Evolutionary conservation across 2,888 invertebrate species (phyloP), one percentile per base, ranked within the genome.

Genomic region (Tachystola acroxantha): DNA sequence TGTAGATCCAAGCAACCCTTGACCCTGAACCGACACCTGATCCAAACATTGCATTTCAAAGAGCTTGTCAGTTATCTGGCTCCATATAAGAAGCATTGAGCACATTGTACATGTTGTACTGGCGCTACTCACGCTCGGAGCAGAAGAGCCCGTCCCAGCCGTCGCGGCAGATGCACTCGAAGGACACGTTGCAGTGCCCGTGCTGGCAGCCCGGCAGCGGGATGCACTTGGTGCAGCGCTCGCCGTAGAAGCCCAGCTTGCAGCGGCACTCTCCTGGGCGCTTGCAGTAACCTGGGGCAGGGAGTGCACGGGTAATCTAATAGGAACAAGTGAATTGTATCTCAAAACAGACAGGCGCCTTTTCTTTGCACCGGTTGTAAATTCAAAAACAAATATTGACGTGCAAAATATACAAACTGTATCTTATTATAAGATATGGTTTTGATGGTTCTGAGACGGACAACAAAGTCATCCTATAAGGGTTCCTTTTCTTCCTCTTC

Each of bases 141-240:
- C 96, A 96, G 81, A 96, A 96, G 37, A 95, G 86, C 28, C 96
- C 96, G 60, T 94, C 94, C 96, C 96, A 96, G 14, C 96, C 96
- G 26, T 92, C 91, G 36, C 91, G 90, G 69, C 96, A 96, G 63
- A 92, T 89, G 74, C 96, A 96, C 66, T 96, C 95, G 73, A 96
- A 96, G 60, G 95, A 94, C 37, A 92, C 91, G 67, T 93, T 94
- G 80, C 96, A 96, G 61, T 89, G 91, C 7, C 96, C 96, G 56
- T 95, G 94, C 66, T 94, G 94, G 63, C 96, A 96, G 14, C 96
- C 96, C 0, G 95, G 95, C 47, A 96, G 76, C 0, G 94, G 92
- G 36, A 96, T 94, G 70, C 96, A 96, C 71, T 93, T 94, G 68
- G 93, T 93, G 77, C 96, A 96, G 20, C 90, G 81, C 48, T 94